A percentile compares a stretch with the other conserved stretches of the same genome.
Conservation (phyloP, 2,113 vertebrate genomes). For the Rhabdornis inornatus region DNA sequence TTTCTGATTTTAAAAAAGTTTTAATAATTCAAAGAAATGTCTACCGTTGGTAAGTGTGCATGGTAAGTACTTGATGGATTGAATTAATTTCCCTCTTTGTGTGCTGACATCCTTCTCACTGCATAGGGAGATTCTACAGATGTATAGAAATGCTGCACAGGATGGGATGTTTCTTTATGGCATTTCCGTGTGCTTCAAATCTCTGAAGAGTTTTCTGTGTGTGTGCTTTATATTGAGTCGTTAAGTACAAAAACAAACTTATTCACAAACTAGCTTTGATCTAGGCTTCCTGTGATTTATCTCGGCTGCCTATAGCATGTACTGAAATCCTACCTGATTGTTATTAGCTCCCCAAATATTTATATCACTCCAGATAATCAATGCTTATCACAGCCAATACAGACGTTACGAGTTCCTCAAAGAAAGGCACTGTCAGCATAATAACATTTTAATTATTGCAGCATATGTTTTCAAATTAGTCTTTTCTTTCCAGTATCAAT, state of each 20-base stretch:
- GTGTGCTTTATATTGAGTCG: slow-evolving; percentile 62
- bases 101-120: slow-evolving; percentile 23
- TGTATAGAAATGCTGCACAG: slow-evolving; percentile 52
- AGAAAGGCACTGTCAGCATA: slow-evolving; percentile 74
- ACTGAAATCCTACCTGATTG: slow-evolving; percentile 69
- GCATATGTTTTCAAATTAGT: slow-evolving; percentile 52
- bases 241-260: slow-evolving; percentile 75
- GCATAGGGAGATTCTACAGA: slow-evolving; percentile 64
- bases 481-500: slow-evolving; percentile 53
- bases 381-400: slow-evolving; percentile 77
- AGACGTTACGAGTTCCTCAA: slow-evolving; percentile 67
- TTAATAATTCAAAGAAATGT: slow-evolving; percentile 61
- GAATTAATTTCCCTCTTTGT: slow-evolving; percentile 42
- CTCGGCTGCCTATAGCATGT: slow-evolving; percentile 53
- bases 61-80: slow-evolving; percentile 48
- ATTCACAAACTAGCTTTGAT: slow-evolving; percentile 73
- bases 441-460: slow-evolving; percentile 70
- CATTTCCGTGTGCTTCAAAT: slow-evolving; percentile 71
- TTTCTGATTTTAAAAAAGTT: slow-evolving; percentile 10
- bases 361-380: slow-evolving; percentile 75
- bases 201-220: slow-evolving; percentile 59
- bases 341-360: slow-evolving; percentile 77
- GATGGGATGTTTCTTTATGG: slow-evolving; percentile 68
- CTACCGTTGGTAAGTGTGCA: slow-evolving; percentile 44
- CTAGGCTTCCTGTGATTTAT: slow-evolving; percentile 76